Evolutionary conservation across 2,113 vertebrate species (phyloP).

Genomic region (Anolis sagrei): DNA sequence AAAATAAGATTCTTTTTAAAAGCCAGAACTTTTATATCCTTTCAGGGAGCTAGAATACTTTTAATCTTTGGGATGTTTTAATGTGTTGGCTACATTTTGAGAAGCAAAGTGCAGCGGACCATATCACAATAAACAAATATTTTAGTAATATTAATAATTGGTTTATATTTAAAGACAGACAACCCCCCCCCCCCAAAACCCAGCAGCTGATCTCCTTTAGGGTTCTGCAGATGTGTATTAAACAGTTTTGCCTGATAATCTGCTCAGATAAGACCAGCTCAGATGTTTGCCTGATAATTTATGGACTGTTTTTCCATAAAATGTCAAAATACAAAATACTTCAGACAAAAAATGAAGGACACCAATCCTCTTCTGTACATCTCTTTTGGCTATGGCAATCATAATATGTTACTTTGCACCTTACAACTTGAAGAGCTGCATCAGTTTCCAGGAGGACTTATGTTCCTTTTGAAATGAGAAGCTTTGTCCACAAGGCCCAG

Average conservation of each 20-base stretch:
- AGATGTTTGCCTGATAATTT: not conserved
- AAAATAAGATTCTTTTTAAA: constrained; percentile 65
- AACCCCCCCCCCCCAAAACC: not conserved
- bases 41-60: constrained; percentile 65
- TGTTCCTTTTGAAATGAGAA: not conserved
- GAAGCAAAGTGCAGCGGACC: constrained; percentile 4
- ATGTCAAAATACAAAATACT: not conserved
- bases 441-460: not conserved
- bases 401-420: not conserved
- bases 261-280: no score
- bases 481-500: not conserved
- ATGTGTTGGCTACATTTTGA: constrained; percentile 42
- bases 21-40: constrained; percentile 66
- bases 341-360: not conserved
- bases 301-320: not conserved
- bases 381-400: no score
- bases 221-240: not conserved
- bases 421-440: not conserved
- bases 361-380: not conserved
- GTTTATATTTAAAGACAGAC: constrained; percentile 3
- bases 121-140: constrained; percentile 8
- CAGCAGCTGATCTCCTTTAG: not conserved
- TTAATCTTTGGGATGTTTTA: constrained; percentile 59
- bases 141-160: not conserved
- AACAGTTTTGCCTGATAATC: not conserved